Conservation (phyloP, 2,113 vertebrate genomes). For the Corvus moneduloides region DNA sequence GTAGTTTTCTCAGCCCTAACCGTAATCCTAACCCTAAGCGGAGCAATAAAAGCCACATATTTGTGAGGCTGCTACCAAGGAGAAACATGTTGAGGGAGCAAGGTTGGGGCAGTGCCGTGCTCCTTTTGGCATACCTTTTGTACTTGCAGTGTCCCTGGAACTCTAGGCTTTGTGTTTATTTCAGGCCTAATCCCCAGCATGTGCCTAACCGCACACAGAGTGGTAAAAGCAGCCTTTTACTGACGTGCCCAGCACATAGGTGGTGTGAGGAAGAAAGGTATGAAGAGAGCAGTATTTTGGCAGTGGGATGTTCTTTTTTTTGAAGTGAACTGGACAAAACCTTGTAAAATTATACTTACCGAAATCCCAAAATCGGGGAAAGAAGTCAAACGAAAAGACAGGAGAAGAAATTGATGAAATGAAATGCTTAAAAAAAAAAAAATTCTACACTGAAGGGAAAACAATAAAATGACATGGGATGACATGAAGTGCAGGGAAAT, state of each 20-base stretch:
- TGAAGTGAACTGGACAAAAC: neutral
- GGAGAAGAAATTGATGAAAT: neutral
- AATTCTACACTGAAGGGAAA: accelerated
- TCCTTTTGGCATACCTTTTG: neutral
- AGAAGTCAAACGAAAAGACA: neutral
- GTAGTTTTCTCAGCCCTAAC: neutral
- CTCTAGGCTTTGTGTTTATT: neutral
- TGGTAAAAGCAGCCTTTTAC: neutral
- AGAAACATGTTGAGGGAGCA: neutral
- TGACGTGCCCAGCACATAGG: neutral
- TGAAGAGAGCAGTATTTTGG: neutral
- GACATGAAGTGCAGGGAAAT: neutral
- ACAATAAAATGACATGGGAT: neutral
- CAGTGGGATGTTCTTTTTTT: neutral
- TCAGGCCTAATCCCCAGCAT: neutral
- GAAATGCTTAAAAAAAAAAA: neutral
- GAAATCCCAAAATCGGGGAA: neutral
- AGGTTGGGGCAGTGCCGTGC: neutral
- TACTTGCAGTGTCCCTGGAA: neutral
- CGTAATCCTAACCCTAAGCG: neutral
- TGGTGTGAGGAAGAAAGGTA: neutral
- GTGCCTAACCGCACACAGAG: neutral
- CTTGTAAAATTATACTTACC: neutral
- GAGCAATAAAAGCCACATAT: neutral
- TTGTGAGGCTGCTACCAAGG: neutral